Percentiles rank a stretch among this genome's conserved stretches.
Evolutionary conservation across 2,113 vertebrate genomes (phyloP).

Genomic region (Lethenteron reissneri): DNA sequence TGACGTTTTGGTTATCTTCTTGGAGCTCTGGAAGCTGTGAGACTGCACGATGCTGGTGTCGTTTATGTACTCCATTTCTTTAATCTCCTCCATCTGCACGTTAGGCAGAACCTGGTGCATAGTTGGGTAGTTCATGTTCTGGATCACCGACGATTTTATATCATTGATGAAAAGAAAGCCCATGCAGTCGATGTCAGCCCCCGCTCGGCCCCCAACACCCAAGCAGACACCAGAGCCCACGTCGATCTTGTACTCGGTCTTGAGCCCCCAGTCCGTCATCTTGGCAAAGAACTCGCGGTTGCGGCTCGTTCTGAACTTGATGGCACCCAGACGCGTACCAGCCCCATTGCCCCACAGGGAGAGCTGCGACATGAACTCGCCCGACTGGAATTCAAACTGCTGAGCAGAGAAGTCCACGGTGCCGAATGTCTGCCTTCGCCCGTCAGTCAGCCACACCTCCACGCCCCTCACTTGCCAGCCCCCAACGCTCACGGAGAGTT

Average conservation of each 20-base stretch:
- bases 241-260: constrained; percentile 12
- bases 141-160: constrained; percentile 11
- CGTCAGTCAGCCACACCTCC: neutral
- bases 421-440: constrained; percentile 7
- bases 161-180: constrained; percentile 13
- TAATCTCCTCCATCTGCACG: constrained; percentile 10
- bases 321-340: constrained; percentile 13
- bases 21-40: no score
- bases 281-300: constrained; percentile 9
- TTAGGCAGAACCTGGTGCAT: constrained; percentile 8
- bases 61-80: neutral
- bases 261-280: constrained; percentile 12
- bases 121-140: constrained; percentile 11
- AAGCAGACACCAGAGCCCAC: constrained; percentile 14
- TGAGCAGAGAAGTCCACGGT: neutral
- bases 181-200: constrained; percentile 8
- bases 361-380: constrained; percentile 13
- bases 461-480: no score
- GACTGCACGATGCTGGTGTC: no score
- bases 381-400: constrained; percentile 12
- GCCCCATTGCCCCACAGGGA: constrained; percentile 15
- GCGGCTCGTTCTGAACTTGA: constrained; percentile 12
- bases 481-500: no score
- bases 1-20: no score
- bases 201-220: constrained; percentile 9